Conservation (phyloP, 2,888 invertebrate species). For the Eupithecia dodoneata region DNA sequence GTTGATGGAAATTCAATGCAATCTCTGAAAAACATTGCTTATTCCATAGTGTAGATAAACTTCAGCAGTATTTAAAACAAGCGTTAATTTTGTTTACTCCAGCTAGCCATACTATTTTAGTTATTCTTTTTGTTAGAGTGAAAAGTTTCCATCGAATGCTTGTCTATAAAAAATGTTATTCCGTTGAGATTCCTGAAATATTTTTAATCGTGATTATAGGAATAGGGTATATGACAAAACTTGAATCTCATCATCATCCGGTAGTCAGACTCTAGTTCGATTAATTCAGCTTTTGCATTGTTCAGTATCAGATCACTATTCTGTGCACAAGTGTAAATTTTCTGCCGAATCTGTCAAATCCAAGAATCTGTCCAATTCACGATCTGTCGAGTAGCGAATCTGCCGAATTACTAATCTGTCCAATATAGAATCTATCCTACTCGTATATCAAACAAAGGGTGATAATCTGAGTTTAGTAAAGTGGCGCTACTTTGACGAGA, state of each 20-base stretch:
- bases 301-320: no score
- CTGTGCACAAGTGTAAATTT: no score
- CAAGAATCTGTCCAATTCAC: no score
- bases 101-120: background rate
- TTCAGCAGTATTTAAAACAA: background rate
- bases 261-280: no score
- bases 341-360: no score
- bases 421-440: no score
- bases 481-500: constrained; percentile 1
- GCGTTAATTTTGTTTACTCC: background rate
- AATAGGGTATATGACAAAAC: background rate
- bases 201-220: background rate
- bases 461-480: background rate
- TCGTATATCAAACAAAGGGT: no score
- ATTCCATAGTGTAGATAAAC: background rate
- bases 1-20: background rate
- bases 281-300: no score
- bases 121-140: background rate
- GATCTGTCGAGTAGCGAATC: no score
- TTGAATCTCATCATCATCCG: no score
- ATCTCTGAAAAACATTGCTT: background rate
- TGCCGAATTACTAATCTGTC: no score
- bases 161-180: background rate
- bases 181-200: background rate
- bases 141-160: background rate